Conservation (phyloP, 2,888 invertebrate genomes). For the Diaperis boleti region DNA sequence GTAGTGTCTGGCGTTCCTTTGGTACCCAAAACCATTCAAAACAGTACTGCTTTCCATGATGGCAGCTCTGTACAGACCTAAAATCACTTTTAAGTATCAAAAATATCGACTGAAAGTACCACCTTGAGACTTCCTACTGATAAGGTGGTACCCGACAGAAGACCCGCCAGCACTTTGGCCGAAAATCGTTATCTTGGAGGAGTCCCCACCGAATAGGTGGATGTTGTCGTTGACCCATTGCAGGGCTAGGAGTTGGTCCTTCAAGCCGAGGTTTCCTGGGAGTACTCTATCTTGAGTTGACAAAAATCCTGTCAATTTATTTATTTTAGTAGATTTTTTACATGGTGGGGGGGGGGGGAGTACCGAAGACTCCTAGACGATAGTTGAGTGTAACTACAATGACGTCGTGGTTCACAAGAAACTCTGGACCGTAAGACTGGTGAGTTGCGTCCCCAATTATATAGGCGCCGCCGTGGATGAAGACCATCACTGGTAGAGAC, state of each 20-base stretch:
- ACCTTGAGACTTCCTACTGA: conserved; percentile 10
- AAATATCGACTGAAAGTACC: not conserved
- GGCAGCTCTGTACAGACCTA: conserved; percentile 42
- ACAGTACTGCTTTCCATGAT: conserved; percentile 46
- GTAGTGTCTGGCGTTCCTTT: conserved; percentile 20
- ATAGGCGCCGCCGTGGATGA: conserved; percentile 57
- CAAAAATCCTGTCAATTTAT: conserved; percentile 78
- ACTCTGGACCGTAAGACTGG: conserved; percentile 51
- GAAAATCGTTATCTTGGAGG: conserved; percentile 29
- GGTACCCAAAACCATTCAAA: conserved; percentile 35
- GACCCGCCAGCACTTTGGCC: conserved; percentile 42
- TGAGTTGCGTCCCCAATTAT: conserved; percentile 47
- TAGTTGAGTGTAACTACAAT: conserved; percentile 53
- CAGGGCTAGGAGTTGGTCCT: conserved; percentile 41
- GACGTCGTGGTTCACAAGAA: conserved; percentile 49
- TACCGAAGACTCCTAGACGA: conserved; percentile 46
- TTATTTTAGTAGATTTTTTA: no score
- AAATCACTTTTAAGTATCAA: conserved; percentile 1
- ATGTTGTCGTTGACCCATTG: conserved; percentile 42
- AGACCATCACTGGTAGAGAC: conserved; percentile 55
- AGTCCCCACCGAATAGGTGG: conserved; percentile 38
- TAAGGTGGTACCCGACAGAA: conserved; percentile 33
- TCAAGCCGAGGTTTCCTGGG: conserved; percentile 39
- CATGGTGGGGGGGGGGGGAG: no score
- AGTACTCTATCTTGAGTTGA: conserved; percentile 71